These are phyloP conservation scores for Australoheros facetus DNA, from an alignment of 2,797 vertebrate species.

Conservation along the genomic window DNA sequence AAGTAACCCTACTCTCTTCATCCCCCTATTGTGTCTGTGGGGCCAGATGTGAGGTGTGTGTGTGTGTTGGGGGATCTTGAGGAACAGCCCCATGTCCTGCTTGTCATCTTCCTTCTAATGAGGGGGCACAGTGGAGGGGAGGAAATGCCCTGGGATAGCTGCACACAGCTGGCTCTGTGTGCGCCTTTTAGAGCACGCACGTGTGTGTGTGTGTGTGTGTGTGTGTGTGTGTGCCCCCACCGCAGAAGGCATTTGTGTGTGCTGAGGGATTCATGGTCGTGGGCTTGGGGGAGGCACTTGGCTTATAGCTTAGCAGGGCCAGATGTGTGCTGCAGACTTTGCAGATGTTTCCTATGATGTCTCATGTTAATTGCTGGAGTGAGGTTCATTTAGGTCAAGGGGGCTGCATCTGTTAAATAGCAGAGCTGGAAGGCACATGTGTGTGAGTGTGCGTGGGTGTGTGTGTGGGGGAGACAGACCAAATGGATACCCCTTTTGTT, in stretches of 20 bases:
- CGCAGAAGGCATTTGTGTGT: constrained; percentile 1
- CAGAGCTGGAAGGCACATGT: constrained; percentile 39
- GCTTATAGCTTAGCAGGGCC: constrained; percentile 55
- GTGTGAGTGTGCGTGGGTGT: background rate
- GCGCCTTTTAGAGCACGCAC: background rate
- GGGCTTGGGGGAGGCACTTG: constrained; percentile 32
- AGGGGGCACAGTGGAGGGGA: constrained; percentile 60
- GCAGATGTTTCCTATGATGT: constrained; percentile 76
- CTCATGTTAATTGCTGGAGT: constrained; percentile 66
- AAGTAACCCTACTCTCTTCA: constrained; percentile 38
- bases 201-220: no score
- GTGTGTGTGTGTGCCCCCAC: background rate
- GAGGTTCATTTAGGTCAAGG: constrained; percentile 68
- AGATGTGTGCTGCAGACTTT: constrained; percentile 67
- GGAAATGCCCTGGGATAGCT: constrained; percentile 50
- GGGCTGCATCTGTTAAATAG: constrained; percentile 58
- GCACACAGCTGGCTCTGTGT: constrained; percentile 53
- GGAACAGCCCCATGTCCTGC: constrained; percentile 54
- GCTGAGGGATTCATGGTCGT: constrained; percentile 18
- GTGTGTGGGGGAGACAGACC: background rate
- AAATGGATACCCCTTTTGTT: background rate
- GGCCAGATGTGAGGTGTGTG: constrained; percentile 49
- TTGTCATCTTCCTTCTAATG: constrained; percentile 73
- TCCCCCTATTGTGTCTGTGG: constrained; percentile 33
- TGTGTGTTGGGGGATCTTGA: constrained; percentile 51